Base-by-base conservation (phyloP, 2,113 vertebrate species). In the Xenus cinereus region DNA sequence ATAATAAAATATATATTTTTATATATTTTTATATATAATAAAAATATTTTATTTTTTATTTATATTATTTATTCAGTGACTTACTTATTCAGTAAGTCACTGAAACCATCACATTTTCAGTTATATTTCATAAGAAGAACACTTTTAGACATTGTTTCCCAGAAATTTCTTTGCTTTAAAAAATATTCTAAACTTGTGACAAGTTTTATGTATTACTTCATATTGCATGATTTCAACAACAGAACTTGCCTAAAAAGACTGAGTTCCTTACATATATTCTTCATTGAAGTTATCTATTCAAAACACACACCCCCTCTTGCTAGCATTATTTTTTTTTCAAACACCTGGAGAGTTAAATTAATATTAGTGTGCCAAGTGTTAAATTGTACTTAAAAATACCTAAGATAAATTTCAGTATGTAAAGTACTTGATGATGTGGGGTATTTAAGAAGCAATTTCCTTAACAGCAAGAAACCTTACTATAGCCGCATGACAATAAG, bases 81-180 rank as follows among this genome's bases (percentile, higher is more conserved):
- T n/a, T n/a, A n/a, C n/a, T n/a, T n/a, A n/a, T n/a, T n/a, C 3
- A 6, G 7, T 19, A 74, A 71, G 43, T 66, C n/a, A 54, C 33
- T 67, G 51, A 81, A 95, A 20, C 11, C 28, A 54, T 41, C n/a
- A 33, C 5, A n/a, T 71, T 72, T 88, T 80, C 82, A 76, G 30
- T 17, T 60, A 22, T 12, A 68, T 64, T 87, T 91, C 67, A 21
- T 63, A 66, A 54, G 18, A 82, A 37, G 21, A 79, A 56, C 6
- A 67, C 67, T 82, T 83, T 85, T 85, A 79, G 74, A 79, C 24
- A 28, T 41, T 33, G 28, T 77, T n/a, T 15, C 39, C 39, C 30
- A 81, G 28, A 90, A 81, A 83, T 60, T 33, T 78, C 53, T 92
- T 48, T 90, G 35, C 67, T 90, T 95, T 71, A 67, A 92, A 93